These are phyloP conservation scores for Agonopterix heracliana DNA, from an alignment of 2,888 invertebrate genomes.

Conservation along the genomic window DNA sequence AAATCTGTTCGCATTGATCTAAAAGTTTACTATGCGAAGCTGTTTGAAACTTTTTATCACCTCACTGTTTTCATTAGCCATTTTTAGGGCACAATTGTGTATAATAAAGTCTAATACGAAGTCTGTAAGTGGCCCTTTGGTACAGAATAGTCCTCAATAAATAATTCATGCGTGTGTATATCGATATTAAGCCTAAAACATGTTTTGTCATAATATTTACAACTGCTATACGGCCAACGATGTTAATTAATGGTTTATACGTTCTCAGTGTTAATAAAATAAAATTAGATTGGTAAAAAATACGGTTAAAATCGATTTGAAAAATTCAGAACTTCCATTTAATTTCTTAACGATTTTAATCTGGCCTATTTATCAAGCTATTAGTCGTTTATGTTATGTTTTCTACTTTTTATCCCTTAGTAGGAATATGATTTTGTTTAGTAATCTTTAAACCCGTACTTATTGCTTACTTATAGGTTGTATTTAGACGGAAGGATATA, in stretches of 20 bases:
- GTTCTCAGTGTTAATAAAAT: constrained; percentile 36
- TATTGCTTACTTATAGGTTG: no score
- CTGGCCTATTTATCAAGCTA: background rate
- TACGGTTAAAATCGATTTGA: constrained; percentile 7
- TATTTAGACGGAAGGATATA: no score
- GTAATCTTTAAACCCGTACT: no score
- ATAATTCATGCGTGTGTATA: constrained; percentile 40
- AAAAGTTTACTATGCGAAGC: constrained; percentile 27
- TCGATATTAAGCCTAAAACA: constrained; percentile 29
- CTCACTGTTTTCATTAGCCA: constrained; percentile 24
- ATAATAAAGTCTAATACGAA: constrained; percentile 27
- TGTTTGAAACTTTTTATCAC: constrained; percentile 8
- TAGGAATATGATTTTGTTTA: background rate
- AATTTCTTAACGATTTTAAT: constrained; percentile 1
- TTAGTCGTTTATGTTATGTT: no score
- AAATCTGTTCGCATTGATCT: constrained; percentile 34
- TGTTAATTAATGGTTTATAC: constrained; percentile 33
- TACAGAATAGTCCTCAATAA: constrained; percentile 31
- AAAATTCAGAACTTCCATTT: constrained; percentile 7
- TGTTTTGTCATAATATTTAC: constrained; percentile 31
- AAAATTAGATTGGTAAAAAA: constrained; percentile 34
- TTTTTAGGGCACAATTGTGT: constrained; percentile 59
- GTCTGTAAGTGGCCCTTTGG: constrained; percentile 28
- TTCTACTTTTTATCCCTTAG: background rate
- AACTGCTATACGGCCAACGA: constrained; percentile 17